These are phyloP conservation scores for Gryon sp. DNA, from an alignment of 1,140 invertebrate genomes.

Conservation along the genomic window DNA sequence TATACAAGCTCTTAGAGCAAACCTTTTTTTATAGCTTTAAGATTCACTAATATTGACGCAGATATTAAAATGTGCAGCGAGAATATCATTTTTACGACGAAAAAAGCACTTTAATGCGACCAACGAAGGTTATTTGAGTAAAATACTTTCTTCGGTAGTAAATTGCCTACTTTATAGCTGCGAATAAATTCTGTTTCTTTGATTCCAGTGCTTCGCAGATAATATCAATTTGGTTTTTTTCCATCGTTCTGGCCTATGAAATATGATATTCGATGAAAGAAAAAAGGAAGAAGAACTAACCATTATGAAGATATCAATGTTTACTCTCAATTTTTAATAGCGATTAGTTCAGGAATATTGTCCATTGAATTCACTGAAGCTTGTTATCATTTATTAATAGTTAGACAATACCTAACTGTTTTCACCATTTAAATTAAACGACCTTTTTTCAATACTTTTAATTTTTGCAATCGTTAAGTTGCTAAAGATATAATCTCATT, in stretches of 20 bases:
- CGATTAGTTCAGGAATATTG: no score
- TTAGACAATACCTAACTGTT: no score
- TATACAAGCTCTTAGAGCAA: constrained; percentile 27
- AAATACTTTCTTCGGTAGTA: constrained; percentile 46
- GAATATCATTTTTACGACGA: constrained; percentile 27
- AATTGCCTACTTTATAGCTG: constrained; percentile 39
- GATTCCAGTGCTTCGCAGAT: constrained; percentile 19
- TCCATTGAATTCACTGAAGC: no score
- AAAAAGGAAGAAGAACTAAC: neutral
- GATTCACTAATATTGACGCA: constrained; percentile 44
- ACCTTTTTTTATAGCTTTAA: constrained; percentile 42
- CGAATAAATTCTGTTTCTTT: constrained; percentile 48
- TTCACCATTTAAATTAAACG: no score
- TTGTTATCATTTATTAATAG: no score
- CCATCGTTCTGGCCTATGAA: neutral
- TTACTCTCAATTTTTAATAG: no score
- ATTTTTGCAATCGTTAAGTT: no score
- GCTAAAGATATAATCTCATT: no score
- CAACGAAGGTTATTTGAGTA: constrained; percentile 26
- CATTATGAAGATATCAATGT: no score
- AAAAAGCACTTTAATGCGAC: constrained; percentile 21
- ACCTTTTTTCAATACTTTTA: no score
- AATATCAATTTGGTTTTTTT: constrained; percentile 28
- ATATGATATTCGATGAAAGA: constrained; percentile 1
- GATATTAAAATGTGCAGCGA: neutral